Evolutionary conservation across 2,113 vertebrate genomes (phyloP), one percentile per base, ranked within the genome.

Genomic region (Garra rufa): DNA sequence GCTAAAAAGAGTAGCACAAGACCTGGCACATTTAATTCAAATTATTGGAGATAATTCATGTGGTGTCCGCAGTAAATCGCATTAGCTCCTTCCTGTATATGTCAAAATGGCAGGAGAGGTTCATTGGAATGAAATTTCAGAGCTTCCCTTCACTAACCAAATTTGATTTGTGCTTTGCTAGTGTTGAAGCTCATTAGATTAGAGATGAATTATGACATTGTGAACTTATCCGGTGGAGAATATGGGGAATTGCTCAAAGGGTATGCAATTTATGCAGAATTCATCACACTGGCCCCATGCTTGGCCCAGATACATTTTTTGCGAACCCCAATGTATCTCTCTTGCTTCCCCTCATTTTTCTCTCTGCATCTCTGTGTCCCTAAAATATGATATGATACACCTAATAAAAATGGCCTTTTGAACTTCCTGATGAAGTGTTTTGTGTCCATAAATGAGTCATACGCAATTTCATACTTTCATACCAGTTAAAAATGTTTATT

Each of bases 141-240:
- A 83, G 86, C 86, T 80, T 73, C 59, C 71, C 52, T 41, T 85
- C 81, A 55, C 63, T 83, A 81, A 76, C 21, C 48, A 83, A 86
- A 85, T 89, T 77, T 86, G 87, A 87, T 88, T 86, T 86, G 87
- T 88, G 76, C 76, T 77, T 82, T 84, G 82, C 46, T 83, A 84
- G 81, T 83, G 83, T 88, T 83, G 70, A 86, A 81, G 76, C 26
- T 85, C 83, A 85, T 87, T 86, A 84, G 50, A 76, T 84, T 88
- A 79, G 50, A 86, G 48, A 88, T 86, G 81, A 90, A 84, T 85
- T 83, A 87, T 41, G 48, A 28, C 61, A 86, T 76, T 59, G 86
- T 79, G 55, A 81, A 85, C 19, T 75, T 85, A 70, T 88, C 43
- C 11, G 28, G 52, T n/a, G 28, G 73, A 80, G 59, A 84, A 85